Evolutionary conservation across 1,140 invertebrate genomes (phyloP).

Genomic region (Diorhabda elongata): DNA sequence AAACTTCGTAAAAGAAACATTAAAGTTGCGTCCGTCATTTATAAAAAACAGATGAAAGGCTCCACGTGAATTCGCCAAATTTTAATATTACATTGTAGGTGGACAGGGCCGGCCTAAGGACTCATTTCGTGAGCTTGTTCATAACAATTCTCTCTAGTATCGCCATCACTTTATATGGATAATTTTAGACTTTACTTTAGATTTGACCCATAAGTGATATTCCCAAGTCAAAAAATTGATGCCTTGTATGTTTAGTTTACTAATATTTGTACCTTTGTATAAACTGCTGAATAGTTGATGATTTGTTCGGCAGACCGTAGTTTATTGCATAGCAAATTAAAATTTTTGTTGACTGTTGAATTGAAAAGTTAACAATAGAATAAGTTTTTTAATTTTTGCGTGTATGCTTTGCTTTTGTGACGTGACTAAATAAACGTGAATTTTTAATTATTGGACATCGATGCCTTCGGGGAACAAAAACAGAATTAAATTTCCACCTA

Average conservation of each 20-base stretch:
- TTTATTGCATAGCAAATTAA: conserved; percentile 25
- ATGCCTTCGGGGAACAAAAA: conserved; percentile 40
- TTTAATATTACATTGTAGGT: too few species aligned
- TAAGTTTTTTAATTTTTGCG: conserved; percentile 38
- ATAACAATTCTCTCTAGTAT: too few species aligned
- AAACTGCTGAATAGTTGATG: conserved; percentile 9
- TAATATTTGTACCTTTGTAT: neutral
- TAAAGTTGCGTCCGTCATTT: too few species aligned
- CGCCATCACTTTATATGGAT: too few species aligned
- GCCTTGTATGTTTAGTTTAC: neutral
- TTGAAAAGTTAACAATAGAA: conserved; percentile 36
- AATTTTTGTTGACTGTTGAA: conserved; percentile 30
- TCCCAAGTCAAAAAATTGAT: too few species aligned
- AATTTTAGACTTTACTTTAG: too few species aligned
- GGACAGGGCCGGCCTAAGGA: too few species aligned
- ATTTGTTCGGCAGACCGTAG: conserved; percentile 1
- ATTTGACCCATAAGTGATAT: too few species aligned
- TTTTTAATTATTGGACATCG: conserved; percentile 42
- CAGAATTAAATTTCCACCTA: conserved; percentile 42
- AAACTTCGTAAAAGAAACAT: too few species aligned
- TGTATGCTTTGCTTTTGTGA: conserved; percentile 25
- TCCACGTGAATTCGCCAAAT: too few species aligned
- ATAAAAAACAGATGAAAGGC: too few species aligned
- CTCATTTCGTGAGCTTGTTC: too few species aligned
- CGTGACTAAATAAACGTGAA: conserved; percentile 42